Percentiles rank a stretch among this genome's conserved stretches.
Conservation (phyloP, 2,888 invertebrate genomes). For the Euphydryas editha region DNA sequence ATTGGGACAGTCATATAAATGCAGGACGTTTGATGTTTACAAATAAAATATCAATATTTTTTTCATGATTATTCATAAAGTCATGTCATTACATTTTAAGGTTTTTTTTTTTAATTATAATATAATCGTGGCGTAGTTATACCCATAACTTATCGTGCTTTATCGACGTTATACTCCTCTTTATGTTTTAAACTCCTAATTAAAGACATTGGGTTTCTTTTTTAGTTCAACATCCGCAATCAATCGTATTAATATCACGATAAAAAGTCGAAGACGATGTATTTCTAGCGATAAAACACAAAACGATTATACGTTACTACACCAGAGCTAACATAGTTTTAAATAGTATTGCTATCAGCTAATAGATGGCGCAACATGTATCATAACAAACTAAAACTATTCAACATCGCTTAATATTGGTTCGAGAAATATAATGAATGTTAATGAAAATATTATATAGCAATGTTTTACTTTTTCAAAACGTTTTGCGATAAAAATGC, state of each 20-base stretch:
- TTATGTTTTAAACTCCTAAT: conserved; percentile 9
- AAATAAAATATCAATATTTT: conserved; percentile 38
- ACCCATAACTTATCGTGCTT: conserved; percentile 15
- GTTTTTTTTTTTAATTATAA: conserved; percentile 13
- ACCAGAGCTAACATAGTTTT: neutral
- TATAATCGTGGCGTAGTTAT: no score
- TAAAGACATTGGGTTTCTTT: neutral
- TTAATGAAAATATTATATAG: neutral
- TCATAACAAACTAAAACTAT: conserved; percentile 38
- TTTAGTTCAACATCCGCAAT: neutral
- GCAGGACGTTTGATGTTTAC: conserved; percentile 50
- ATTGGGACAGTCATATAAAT: conserved; percentile 65
- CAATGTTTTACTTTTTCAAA: neutral
- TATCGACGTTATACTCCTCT: conserved; percentile 8
- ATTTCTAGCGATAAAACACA: neutral
- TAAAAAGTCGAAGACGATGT: neutral
- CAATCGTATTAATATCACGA: neutral
- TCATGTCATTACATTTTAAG: conserved; percentile 21
- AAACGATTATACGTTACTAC: no score
- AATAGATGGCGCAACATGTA: conserved; percentile 68
- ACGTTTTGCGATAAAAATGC: neutral
- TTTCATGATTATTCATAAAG: conserved; percentile 30
- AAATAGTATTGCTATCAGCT: conserved; percentile 65
- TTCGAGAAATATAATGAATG: neutral
- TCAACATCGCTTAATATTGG: neutral